phyloP scores from a whole-genome alignment of 2,113 vertebrate genomes.

The Solea senegalensis region DNA sequence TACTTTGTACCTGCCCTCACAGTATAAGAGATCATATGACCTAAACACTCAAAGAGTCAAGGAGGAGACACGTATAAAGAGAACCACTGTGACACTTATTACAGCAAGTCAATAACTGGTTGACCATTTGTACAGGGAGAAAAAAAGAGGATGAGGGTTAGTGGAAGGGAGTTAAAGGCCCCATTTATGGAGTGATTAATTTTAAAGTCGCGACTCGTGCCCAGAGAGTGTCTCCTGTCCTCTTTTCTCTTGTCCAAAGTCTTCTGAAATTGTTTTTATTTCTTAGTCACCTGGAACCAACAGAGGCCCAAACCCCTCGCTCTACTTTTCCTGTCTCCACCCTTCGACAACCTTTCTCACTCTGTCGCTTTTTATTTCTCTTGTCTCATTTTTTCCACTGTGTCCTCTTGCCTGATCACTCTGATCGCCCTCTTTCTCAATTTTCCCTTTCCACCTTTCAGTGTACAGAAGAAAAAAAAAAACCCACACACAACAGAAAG shows the following conservation, averaged over 20 bases:
- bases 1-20: conserved; percentile 7
- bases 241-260: conserved; percentile 55
- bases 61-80: conserved; percentile 5
- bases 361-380: background rate
- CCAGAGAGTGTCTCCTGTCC: conserved; percentile 61
- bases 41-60: conserved; percentile 22
- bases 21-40: conserved; percentile 1
- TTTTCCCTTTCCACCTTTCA: background rate
- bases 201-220: conserved; percentile 68
- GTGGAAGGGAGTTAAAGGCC: conserved; percentile 45
- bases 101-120: conserved; percentile 5
- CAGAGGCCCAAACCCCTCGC: conserved; percentile 41
- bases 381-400: conserved; percentile 3
- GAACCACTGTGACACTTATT: conserved; percentile 37
- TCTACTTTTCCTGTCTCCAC: conserved; percentile 17
- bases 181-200: conserved; percentile 67
- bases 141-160: conserved; percentile 34
- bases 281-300: conserved; percentile 69
- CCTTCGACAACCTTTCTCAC: background rate
- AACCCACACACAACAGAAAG: conserved; percentile 32
- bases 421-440: conserved; percentile 9
- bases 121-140: conserved; percentile 4
- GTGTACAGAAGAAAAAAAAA: conserved; percentile 9
- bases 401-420: conserved; percentile 5
- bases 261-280: conserved; percentile 40